Conservation (phyloP, 2,888 invertebrate genomes). For the Cheilosia vulpina region DNA sequence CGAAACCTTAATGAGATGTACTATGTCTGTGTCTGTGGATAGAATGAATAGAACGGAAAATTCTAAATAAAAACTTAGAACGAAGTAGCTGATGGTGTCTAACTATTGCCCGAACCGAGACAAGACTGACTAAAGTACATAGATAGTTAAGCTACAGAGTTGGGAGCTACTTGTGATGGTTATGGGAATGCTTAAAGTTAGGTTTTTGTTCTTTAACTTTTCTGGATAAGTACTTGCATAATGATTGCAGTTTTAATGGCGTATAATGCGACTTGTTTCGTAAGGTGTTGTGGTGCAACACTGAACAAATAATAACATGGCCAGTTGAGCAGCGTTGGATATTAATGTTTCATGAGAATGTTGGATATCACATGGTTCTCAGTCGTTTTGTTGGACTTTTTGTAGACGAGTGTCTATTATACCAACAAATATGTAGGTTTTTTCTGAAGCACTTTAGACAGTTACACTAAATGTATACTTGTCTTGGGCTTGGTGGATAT, state of each 20-base stretch:
- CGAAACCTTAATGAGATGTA: conserved; percentile 70
- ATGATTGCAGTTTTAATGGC: conserved; percentile 49
- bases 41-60: conserved; percentile 16
- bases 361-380: conserved; percentile 23
- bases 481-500: no score
- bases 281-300: conserved; percentile 37
- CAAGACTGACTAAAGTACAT: conserved; percentile 14
- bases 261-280: conserved; percentile 40
- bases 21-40: conserved; percentile 18
- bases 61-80: conserved; percentile 19
- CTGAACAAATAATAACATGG: conserved; percentile 20
- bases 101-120: conserved; percentile 1
- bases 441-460: no score
- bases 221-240: conserved; percentile 46
- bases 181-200: conserved; percentile 39
- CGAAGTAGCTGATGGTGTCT: conserved; percentile 19
- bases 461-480: no score
- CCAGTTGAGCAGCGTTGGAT: conserved; percentile 6
- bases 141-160: conserved; percentile 2
- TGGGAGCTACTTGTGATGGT: conserved; percentile 23
- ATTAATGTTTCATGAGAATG: conserved; percentile 42
- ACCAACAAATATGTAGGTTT: no score
- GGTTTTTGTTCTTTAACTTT: not conserved
- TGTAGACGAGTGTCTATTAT: not conserved
- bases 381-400: not conserved